Evolutionary conservation across 2,888 invertebrate species (phyloP), one percentile per base, ranked within the genome.

Genomic region (Didymodactylos carnosus): DNA sequence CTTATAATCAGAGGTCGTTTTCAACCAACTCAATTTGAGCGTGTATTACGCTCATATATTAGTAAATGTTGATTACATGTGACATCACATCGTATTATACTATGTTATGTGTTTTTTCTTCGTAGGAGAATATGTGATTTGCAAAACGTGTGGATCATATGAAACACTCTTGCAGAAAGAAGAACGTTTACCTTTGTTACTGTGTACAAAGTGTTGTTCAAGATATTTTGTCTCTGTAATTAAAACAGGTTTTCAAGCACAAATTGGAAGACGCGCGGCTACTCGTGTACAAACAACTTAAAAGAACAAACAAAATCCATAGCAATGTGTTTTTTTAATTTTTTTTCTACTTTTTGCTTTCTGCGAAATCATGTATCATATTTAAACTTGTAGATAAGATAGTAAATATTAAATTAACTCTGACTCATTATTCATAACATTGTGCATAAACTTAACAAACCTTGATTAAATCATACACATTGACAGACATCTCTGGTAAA

Each of bases 21-120:
- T 86, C 97, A 97, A 84, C 97, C 97, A 82, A 99, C 98, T 87
- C 98, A 99, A 86, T 97, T 99, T 84, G 98, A 98, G 86, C 97
- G 94, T 86, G 97, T 98, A 53, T 87, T 98, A 79, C 89, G 94
- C 85, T 88, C 92, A 84, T 92, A 94, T 77, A 83, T 83, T 39
- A 83, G 83, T 83, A 79, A 82, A n/a, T n/a, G 82, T n/a, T 46
- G 6, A 16, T 7, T 6, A 73, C 29, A 40, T n/a, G 39, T 70
- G 29, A 3, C 19, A 27, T n/a, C 23, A 16, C 40, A 23, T 16
- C 8, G n/a, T 11, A 46, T 46, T 41, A 13, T 23, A 10, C 51
- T 29, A n/a, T 35, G 43, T 14, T 25, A 43, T 41, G 16, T 49
- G 70, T 39, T 35, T 39, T 39, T 72, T 72, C 72, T 71, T 27